Evolutionary conservation across 2,113 vertebrate species (phyloP).

Genomic region (Notothenia rossii): DNA sequence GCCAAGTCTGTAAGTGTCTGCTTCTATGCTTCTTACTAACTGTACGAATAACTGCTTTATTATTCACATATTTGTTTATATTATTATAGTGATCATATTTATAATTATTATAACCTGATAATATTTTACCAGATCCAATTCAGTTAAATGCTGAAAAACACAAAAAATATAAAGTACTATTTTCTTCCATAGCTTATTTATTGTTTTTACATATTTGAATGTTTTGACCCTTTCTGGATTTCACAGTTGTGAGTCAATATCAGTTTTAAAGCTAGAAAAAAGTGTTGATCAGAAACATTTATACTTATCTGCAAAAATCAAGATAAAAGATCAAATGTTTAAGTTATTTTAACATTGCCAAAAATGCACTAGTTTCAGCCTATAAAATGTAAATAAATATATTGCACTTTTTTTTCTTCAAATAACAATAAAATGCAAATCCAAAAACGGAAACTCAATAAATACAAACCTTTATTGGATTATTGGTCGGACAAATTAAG

Average conservation of each 20-base stretch:
- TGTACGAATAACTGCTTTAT: background rate
- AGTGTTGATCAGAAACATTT: background rate
- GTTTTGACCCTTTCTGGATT: background rate
- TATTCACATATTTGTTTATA: too few species aligned
- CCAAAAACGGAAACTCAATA: too few species aligned
- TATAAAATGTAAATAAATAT: background rate
- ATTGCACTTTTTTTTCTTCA: too few species aligned
- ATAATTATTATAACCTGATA: background rate
- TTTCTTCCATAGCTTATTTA: background rate
- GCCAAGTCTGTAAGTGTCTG: slow-evolving; percentile 92
- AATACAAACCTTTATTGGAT: too few species aligned
- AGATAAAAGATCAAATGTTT: background rate
- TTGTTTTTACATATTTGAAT: background rate
- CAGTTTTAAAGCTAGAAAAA: background rate
- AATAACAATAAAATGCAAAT: too few species aligned
- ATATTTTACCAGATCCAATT: too few species aligned
- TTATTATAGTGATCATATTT: too few species aligned
- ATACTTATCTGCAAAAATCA: background rate
- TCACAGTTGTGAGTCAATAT: background rate
- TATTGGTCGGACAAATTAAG: background rate
- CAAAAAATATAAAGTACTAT: too few species aligned
- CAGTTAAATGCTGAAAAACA: too few species aligned
- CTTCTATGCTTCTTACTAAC: background rate
- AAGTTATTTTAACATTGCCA: too few species aligned
- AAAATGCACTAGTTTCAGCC: background rate